A percentile compares a stretch with the other conserved stretches of the same genome.
Conservation (phyloP, 1,140 invertebrate species). For the Semibalanus balanoides region DNA sequence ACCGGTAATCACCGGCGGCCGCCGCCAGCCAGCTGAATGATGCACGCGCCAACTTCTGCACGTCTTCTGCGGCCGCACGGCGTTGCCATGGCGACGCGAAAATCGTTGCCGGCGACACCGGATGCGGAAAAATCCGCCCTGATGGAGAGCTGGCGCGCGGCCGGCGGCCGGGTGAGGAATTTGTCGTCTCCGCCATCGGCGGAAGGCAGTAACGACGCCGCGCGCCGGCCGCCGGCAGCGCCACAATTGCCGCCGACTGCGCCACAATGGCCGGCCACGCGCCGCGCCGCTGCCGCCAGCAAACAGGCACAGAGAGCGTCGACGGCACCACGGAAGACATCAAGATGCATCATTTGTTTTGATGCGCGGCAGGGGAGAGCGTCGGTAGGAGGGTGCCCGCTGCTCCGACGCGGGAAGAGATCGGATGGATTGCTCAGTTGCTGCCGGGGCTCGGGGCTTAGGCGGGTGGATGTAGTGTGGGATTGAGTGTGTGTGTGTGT, state of each 20-base stretch:
- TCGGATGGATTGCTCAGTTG: no score
- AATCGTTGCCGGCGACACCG: not conserved
- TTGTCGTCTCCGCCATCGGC: not conserved
- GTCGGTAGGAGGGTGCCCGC: no score
- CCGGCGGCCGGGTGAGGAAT: not conserved
- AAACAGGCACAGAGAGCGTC: not conserved
- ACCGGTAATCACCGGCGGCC: no score
- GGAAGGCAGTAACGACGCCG: not conserved
- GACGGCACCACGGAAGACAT: not conserved
- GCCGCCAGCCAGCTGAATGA: not conserved
- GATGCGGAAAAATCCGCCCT: not conserved
- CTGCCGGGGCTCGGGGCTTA: no score
- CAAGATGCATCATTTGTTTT: not conserved
- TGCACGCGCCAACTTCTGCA: slow-evolving; percentile 1
- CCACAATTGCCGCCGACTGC: not conserved
- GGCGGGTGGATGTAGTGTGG: no score
- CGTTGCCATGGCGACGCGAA: not conserved
- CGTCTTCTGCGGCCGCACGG: not conserved
- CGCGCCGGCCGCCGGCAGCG: no score
- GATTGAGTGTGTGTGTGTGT: no score
- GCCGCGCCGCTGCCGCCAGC: no score
- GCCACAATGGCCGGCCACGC: not conserved
- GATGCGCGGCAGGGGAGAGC: no score
- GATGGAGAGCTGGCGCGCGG: not conserved
- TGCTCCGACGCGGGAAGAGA: no score